Conservation (phyloP, 2,797 vertebrate genomes). For the Brachyrhaphis roseni region DNA sequence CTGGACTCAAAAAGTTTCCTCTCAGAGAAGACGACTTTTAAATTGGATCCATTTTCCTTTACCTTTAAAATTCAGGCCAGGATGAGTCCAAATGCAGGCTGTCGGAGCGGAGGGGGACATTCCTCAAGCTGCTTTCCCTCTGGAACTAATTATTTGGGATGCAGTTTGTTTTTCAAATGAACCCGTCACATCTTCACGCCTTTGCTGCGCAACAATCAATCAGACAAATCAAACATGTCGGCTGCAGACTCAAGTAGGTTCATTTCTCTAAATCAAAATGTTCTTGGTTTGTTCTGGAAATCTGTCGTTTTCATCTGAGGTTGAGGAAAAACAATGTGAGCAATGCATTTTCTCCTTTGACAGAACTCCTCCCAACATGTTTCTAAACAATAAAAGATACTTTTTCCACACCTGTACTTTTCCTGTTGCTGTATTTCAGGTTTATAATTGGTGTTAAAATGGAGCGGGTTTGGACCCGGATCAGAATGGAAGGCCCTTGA, state of each 20-base stretch:
- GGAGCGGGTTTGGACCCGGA: background rate
- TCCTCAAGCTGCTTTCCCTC: conserved; percentile 24
- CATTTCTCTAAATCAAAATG: conserved; percentile 4
- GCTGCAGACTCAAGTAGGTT: background rate
- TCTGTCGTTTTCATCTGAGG: background rate
- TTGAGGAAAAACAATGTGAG: background rate
- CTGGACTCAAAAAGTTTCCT: background rate
- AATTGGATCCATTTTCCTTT: conserved; percentile 17
- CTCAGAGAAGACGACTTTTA: background rate
- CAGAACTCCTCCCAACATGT: background rate
- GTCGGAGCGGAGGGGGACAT: conserved; percentile 14
- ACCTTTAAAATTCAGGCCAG: conserved; percentile 14
- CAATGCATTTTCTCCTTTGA: background rate
- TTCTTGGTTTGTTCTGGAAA: background rate
- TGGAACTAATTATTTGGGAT: conserved; percentile 43
- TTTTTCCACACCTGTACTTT: background rate
- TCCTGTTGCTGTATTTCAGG: background rate
- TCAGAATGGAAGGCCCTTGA: background rate
- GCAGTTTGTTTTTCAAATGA: conserved; percentile 36
- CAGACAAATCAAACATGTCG: conserved; percentile 23
- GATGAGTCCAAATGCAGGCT: conserved; percentile 5
- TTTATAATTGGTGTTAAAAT: background rate
- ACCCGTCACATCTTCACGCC: conserved; percentile 15
- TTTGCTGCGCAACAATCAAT: conserved; percentile 18
- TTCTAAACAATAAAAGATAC: background rate